Evolutionary conservation across 2,113 vertebrate genomes (phyloP).

Genomic region (Entomyzon cyanotis): DNA sequence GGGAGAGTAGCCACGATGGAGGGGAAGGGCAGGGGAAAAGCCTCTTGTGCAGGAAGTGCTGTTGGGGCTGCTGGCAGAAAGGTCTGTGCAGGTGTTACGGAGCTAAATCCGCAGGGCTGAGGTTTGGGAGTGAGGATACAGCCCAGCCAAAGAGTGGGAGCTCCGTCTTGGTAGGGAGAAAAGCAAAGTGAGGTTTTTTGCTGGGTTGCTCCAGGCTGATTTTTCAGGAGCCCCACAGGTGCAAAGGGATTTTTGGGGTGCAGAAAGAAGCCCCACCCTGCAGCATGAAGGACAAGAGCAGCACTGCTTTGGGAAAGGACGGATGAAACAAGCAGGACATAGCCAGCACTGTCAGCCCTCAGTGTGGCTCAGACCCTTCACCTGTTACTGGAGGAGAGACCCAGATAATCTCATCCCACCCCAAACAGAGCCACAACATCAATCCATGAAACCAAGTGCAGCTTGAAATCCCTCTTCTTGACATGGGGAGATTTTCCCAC

Average conservation of each 20-base stretch:
- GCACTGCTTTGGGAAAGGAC: rapidly evolving
- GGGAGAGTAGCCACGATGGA: rapidly evolving
- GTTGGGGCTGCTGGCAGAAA: not conserved
- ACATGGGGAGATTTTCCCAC: not conserved
- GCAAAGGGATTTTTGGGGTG: not conserved
- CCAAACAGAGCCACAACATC: not conserved
- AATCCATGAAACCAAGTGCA: rapidly evolving
- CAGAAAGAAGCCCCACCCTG: not conserved
- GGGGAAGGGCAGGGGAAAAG: not conserved
- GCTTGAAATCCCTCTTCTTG: not conserved
- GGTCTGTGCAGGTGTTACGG: not conserved
- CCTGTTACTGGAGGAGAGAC: not conserved
- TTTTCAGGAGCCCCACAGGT: rapidly evolving
- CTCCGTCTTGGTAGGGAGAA: not conserved
- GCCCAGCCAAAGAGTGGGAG: rapidly evolving
- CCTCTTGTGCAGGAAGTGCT: not conserved
- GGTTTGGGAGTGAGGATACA: not conserved
- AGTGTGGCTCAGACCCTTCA: not conserved
- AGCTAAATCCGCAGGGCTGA: not conserved
- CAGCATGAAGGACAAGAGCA: not conserved
- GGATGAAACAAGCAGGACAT: not conserved
- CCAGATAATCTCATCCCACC: not conserved
- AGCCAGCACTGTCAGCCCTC: not conserved
- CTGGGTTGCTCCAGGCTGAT: not conserved
- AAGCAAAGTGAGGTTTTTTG: not conserved